Evolutionary conservation across 2,888 invertebrate species (phyloP), one percentile per base, ranked within the genome.

Genomic region (Dynastes tityus): DNA sequence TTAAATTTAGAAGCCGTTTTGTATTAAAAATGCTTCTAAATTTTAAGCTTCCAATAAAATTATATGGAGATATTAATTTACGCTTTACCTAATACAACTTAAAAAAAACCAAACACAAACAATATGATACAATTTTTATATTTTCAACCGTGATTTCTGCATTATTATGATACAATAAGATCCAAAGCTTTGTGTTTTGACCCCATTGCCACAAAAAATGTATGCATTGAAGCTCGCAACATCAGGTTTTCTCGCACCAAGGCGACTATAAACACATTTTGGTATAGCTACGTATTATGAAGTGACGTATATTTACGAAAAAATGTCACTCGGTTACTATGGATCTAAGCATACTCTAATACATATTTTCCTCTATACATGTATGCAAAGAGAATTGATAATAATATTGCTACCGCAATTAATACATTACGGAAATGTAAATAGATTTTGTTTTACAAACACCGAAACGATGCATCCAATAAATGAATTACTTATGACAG

Each of bases 51-150:
- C 3, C 32, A 37, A 37, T 37, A 37, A 37, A 5, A 37, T 5
- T 5, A 37, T 37, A 37, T 5, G 32, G 32, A 37, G 32, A 37
- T 37, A 37, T 37, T 37, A 37, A 37, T 37, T 37, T 37, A 37
- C 32, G 32, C 5, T 0, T 5, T 16, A 53, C 53, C 53, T 13
- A 53, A 58, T 71, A n/a, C 71, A 22, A 16, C 32, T 55, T 22
- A 22, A 16, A 71, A 51, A 6, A 29, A 65, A 16, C 6, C 53
- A 65, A 64, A 65, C 76, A 64, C 65, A 65, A 53, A 76, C 65
- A 51, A 64, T 76, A 65, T 76, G 49, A 76, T 76, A 65, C 37
- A 16, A 76, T 40, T 65, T 61, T 63, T 75, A 49, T 45, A 37
- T 49, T 65, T 76, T 58, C 37, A 71, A 11, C 49, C 16, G 58